Base-by-base conservation (phyloP, 2,113 vertebrate species). In the Thermophis baileyi region DNA sequence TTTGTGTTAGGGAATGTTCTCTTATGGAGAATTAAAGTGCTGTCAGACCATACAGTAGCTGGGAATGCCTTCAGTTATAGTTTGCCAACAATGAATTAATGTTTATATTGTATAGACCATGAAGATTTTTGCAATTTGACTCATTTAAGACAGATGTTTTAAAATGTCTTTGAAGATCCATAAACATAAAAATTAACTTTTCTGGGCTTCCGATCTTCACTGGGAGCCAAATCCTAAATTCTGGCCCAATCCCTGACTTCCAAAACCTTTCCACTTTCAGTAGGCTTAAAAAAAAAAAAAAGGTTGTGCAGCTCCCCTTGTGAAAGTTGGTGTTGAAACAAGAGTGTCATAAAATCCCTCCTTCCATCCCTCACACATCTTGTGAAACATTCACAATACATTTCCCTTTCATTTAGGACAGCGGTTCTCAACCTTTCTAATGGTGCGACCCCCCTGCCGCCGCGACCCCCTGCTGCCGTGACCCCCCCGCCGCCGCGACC, bases 151-250 rank as follows among this genome's bases (percentile, higher is more conserved):
- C 69, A 40, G 69, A 40, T 40, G 24, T 55, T 44, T 30, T 46
- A 6, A 9, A 63, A 47, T 81, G 44, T 10, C 57, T 69, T 60
- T 35, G 30, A 40, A 24, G n/a, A 89, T 97, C 97, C 97, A 97
- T 96, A 96, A 96, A 97, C 51, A 40, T 88, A 12, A 89, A 16
- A 89, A 60, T 97, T 97, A 97, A 96, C 96, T 94, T 30, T 0
- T 12, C 57, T 0, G 3, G 94, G 91, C 95, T 89, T 94, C 94
- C 20, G 90, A 93, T 90, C 96, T 97, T 97, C 97, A 95, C 98
- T 97, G 96, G 88, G 93, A 95, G 96, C 97, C 96, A 63, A 60
- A 8, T 60, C 87, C 92, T 60, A 35, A 44, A 40, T 44, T 40
- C 7, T 22, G 20, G 35, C 7, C 3, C 18, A 22, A 7, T 9